These are phyloP conservation scores for Micoletzkya japonica DNA, from an alignment of 2,888 invertebrate species.

Conservation along the genomic window DNA sequence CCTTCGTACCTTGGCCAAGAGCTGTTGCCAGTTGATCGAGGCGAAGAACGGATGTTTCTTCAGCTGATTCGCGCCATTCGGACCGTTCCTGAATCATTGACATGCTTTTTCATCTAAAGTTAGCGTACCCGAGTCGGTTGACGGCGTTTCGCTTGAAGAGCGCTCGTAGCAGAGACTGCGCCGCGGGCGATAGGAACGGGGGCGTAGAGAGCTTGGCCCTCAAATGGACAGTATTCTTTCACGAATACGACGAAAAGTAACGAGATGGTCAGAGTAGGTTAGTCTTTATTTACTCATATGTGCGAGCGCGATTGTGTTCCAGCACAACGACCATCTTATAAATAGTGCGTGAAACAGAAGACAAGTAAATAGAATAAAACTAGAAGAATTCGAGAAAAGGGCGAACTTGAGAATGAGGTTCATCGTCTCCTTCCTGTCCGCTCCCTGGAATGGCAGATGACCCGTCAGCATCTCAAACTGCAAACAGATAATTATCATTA, in stretches of 20 bases:
- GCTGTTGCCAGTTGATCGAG: conserved; percentile 84
- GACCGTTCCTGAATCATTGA: conserved; percentile 65
- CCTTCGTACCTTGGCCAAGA: conserved; percentile 40
- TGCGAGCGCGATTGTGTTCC: no score
- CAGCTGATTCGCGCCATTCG: conserved; percentile 77
- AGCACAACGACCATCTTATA: no score
- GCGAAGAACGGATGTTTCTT: conserved; percentile 91
- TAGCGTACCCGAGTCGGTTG: conserved; percentile 74
- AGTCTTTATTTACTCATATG: no score
- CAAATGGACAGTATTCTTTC: conserved; percentile 40
- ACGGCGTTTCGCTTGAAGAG: conserved; percentile 95
- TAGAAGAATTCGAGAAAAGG: not conserved
- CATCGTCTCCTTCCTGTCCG: conserved; percentile 95
- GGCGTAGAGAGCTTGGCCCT: conserved; percentile 96
- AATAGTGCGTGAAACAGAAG: no score
- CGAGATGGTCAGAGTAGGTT: no score
- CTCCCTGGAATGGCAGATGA: conserved; percentile 89
- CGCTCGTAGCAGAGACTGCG: conserved; percentile 88
- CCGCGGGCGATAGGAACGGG: conserved; percentile 90
- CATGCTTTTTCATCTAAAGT: no score
- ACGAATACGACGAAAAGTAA: not conserved
- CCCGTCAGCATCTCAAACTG: conserved; percentile 99
- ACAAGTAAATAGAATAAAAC: not conserved
- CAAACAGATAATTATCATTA: conserved; percentile 39
- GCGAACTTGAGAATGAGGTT: conserved; percentile 85